phyloP scores from a whole-genome alignment of 2,113 vertebrate species.

The Sinosuthora webbiana region DNA sequence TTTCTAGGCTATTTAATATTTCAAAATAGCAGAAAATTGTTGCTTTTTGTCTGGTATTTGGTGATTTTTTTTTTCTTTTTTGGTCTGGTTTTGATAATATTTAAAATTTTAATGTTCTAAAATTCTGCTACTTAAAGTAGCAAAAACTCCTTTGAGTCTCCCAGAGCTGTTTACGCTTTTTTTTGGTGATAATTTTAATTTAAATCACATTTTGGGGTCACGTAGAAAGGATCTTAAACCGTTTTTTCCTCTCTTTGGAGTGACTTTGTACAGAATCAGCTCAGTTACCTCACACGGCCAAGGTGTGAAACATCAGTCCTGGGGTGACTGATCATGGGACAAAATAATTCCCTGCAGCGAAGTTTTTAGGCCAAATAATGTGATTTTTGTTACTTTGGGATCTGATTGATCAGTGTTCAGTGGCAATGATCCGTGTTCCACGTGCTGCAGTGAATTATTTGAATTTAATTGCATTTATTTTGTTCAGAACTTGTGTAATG shows the following conservation, averaged over 20 bases:
- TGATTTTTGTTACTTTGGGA: background rate
- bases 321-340: background rate
- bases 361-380: slow-evolving; percentile 9
- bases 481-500: background rate
- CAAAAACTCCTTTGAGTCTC: background rate
- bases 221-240: background rate
- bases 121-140: background rate
- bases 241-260: background rate
- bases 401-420: background rate
- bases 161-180: background rate
- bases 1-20: background rate
- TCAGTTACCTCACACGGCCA: background rate
- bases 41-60: background rate
- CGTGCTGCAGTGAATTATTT: background rate
- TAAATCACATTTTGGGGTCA: background rate
- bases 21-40: background rate
- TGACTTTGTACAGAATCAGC: background rate
- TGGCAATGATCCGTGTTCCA: background rate
- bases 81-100: background rate
- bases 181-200: background rate
- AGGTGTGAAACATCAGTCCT: background rate
- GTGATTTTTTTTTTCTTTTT: background rate
- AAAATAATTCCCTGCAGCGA: background rate
- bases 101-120: no score
- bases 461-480: background rate